Evolutionary conservation across 2,113 vertebrate species (phyloP), one percentile per base, ranked within the genome.

Genomic region (Passer domesticus): DNA sequence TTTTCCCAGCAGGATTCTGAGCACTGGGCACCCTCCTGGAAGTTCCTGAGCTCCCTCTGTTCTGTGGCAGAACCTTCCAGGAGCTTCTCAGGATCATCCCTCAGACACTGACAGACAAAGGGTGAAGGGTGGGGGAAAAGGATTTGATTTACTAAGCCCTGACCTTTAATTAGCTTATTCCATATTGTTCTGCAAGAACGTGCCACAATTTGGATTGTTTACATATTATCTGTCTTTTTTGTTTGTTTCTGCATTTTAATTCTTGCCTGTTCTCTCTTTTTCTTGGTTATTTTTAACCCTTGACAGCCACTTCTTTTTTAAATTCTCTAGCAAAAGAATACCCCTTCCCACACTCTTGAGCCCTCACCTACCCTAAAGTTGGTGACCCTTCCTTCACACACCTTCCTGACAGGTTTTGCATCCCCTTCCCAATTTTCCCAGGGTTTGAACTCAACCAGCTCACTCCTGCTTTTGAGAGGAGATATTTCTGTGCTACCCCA

Each of bases 281-380:
- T 37, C 92, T 92, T 92, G 89, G 81, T 95, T 87, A 30, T 91
- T 96, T 96, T 95, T 94, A 94, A 96, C 94, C 87, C 95, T 97
- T 94, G 91, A 94, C 91, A 96, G 94, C 95, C 87, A 94, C 94
- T 96, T 96, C 91, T 96, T 96, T 95, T 95, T 90, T 75, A 95
- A 97, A 95, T 94, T 87, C 91, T 94, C 94, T 87, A 97, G 89
- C 94, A 93, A 96, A 96, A 96, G 72, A 96, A 94, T 89, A 59
- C 83, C 90, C 94, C 76, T 75, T 89, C 95, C 91, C 77, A 31
- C 92, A 81, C 91, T 94, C 94, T 95, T 95, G 94, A 96, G 92
- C 94, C 92, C 94, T 95, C 96, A 95, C 94, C 92, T 96, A 84
- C 96, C 91, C 83, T 95, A 95, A 96, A 96, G 81, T 94, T 97